A percentile compares a stretch with the other conserved stretches of the same genome.
These are phyloP conservation scores for Whitmania pigra DNA, from an alignment of 1,140 invertebrate genomes.

Conservation along the genomic window DNA sequence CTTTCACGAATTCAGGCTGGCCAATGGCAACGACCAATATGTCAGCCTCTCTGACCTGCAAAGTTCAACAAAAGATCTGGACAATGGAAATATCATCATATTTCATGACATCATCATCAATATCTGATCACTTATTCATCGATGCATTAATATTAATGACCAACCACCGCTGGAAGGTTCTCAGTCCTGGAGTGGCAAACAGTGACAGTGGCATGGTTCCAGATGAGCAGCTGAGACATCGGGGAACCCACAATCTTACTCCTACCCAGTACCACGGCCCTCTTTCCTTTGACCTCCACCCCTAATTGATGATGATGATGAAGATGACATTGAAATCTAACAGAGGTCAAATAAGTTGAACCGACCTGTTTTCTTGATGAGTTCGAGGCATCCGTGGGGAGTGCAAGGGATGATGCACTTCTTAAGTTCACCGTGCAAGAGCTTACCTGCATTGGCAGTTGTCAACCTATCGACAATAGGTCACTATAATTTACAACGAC, in stretches of 20 bases:
- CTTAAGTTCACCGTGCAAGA: conserved; percentile 58
- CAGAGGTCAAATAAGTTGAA: neutral
- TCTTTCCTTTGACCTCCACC: conserved; percentile 63
- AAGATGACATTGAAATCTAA: neutral
- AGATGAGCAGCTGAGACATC: conserved; percentile 80
- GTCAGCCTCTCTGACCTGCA: conserved; percentile 56
- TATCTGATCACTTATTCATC: neutral
- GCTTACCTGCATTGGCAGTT: conserved; percentile 64
- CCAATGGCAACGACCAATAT: conserved; percentile 94
- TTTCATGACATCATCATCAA: too few relatives aligned
- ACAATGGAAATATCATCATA: too few relatives aligned
- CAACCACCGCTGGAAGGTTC: conserved; percentile 64
- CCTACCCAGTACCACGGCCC: conserved; percentile 83
- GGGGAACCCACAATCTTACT: conserved; percentile 97
- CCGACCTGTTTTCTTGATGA: conserved; percentile 60
- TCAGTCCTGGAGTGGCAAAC: conserved; percentile 88
- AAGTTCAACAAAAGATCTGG: conserved; percentile 14
- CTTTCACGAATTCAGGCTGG: conserved; percentile 75
- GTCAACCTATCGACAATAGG: neutral
- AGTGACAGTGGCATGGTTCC: conserved; percentile 90
- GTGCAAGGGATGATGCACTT: conserved; percentile 81
- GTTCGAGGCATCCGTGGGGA: conserved; percentile 77
- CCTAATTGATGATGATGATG: conserved; percentile 41
- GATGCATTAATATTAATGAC: conserved; percentile 24
- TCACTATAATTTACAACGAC: conserved; percentile 28